A percentile compares a stretch with the other conserved stretches of the same genome.
Evolutionary conservation across 2,797 vertebrate species (phyloP).

Genomic region (Alcedo quadribrachys): DNA sequence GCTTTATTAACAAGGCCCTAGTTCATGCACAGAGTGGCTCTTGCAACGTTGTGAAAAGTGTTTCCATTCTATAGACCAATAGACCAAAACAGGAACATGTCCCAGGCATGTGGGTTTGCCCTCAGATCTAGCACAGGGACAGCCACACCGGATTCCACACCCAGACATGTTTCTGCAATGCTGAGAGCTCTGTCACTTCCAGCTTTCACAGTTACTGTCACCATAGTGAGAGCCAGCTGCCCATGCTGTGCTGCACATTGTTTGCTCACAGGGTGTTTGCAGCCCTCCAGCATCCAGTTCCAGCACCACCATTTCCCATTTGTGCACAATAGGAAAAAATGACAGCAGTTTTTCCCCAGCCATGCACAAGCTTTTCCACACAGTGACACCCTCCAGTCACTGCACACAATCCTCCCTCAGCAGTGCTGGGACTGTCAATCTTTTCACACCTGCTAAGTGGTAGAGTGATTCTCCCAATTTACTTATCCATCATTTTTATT

Average conservation of each 20-base stretch:
- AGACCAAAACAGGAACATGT: neutral
- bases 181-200: neutral
- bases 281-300: neutral
- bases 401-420: neutral
- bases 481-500: conserved; percentile 74
- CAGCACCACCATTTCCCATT: neutral
- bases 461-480: conserved; percentile 71
- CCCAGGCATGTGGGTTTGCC: neutral
- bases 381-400: neutral
- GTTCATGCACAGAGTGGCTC: neutral
- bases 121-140: neutral
- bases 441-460: conserved; percentile 63
- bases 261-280: neutral
- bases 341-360: neutral
- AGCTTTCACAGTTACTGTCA: neutral
- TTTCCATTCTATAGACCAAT: neutral
- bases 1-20: neutral
- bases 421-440: conserved; percentile 49
- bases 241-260: fast-evolving
- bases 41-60: neutral
- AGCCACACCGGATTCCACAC: neutral
- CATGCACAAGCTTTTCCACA: neutral
- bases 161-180: neutral
- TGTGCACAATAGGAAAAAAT: neutral
- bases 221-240: neutral